Conservation (phyloP, 92 coral and sea anemone species). For the Heliopora coerulea region DNA sequence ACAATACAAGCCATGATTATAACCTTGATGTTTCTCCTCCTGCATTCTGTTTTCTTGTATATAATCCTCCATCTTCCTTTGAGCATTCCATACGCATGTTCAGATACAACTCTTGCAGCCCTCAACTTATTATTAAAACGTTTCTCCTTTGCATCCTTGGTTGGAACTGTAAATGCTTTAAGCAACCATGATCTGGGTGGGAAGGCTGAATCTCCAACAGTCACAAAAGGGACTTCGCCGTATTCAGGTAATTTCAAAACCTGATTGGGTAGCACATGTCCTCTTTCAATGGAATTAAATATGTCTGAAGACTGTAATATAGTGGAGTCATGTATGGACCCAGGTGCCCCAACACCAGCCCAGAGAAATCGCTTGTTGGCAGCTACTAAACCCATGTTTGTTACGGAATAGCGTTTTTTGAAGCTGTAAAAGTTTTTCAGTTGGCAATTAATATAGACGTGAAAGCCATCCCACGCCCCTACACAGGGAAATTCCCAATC, state of each 20-base stretch:
- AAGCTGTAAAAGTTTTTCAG: conserved; percentile 44
- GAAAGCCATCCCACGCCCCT: conserved; percentile 58
- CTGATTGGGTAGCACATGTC: conserved; percentile 41
- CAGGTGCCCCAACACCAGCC: conserved; percentile 57
- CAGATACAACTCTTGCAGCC: conserved; percentile 47
- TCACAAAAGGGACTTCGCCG: conserved; percentile 40
- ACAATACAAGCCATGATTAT: conserved; percentile 49
- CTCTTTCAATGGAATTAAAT: conserved; percentile 39
- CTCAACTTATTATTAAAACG: conserved; percentile 46
- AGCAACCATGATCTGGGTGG: conserved; percentile 53
- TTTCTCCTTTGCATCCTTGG: conserved; percentile 28
- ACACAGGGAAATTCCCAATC: conserved; percentile 49
- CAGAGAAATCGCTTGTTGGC: conserved; percentile 53
- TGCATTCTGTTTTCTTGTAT: conserved; percentile 52
- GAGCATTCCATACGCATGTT: conserved; percentile 58
- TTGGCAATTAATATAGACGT: conserved; percentile 42
- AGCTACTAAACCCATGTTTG: conserved; percentile 51
- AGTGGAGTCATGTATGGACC: conserved; percentile 57
- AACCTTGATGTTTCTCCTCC: conserved; percentile 39
- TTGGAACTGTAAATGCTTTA: conserved; percentile 46
- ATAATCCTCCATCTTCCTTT: conserved; percentile 53
- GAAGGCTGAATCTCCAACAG: conserved; percentile 44
- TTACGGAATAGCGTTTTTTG: conserved; percentile 48
- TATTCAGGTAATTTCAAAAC: conserved; percentile 44
- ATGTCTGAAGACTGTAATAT: conserved; percentile 44